Conservation (phyloP, 2,888 invertebrate genomes). For the Eupeodes luniger region DNA sequence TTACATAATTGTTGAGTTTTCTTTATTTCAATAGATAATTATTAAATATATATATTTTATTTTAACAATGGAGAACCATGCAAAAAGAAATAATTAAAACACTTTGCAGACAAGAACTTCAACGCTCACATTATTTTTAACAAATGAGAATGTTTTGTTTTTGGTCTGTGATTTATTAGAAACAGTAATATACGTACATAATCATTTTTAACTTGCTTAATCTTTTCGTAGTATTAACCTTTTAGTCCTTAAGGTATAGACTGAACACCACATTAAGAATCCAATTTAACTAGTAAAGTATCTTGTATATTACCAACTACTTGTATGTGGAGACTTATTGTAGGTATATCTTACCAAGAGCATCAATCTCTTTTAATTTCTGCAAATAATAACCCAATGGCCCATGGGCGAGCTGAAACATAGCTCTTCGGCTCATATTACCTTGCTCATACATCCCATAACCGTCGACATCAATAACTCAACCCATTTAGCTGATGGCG, state of each 20-base stretch:
- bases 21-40: too few relatives aligned
- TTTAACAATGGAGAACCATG: too few relatives aligned
- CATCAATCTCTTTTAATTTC: constrained; percentile 59
- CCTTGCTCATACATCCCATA: constrained; percentile 36
- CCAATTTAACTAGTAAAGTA: not conserved
- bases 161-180: not conserved
- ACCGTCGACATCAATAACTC: constrained; percentile 61
- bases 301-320: constrained; percentile 31
- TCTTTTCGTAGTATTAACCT: not conserved
- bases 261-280: not conserved
- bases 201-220: not conserved
- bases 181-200: not conserved
- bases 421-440: constrained; percentile 57
- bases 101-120: too few relatives aligned
- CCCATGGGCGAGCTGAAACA: not conserved
- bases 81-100: too few relatives aligned
- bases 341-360: not conserved
- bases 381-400: constrained; percentile 31
- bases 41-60: too few relatives aligned
- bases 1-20: too few relatives aligned
- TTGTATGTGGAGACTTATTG: not conserved
- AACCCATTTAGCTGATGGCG: constrained; percentile 41
- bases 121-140: too few relatives aligned
- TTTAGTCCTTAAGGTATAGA: not conserved
- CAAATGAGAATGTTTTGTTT: too few relatives aligned